Conservation (phyloP, 2,888 invertebrate genomes). For the Orthosia cruda region DNA sequence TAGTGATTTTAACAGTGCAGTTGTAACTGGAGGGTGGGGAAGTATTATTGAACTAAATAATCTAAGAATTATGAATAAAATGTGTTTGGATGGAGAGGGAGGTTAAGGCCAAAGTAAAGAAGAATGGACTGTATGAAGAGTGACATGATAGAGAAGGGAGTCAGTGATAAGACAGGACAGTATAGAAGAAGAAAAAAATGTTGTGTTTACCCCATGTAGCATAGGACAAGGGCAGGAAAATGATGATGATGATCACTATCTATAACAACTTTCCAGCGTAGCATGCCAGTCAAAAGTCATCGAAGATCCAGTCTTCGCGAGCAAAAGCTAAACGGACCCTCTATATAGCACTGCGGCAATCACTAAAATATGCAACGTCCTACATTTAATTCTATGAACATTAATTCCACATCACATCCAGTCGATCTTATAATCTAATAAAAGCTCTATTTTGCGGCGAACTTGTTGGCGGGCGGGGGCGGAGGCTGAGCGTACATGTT, state of each 20-base stretch:
- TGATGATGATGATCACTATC: background rate
- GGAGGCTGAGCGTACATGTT: slow-evolving; percentile 89
- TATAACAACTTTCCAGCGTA: background rate
- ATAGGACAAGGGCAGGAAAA: too few species aligned
- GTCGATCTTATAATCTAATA: slow-evolving; percentile 52
- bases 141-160: too few species aligned
- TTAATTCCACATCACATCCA: slow-evolving; percentile 64
- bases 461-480: slow-evolving; percentile 78
- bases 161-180: too few species aligned
- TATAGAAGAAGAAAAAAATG: too few species aligned
- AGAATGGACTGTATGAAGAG: too few species aligned
- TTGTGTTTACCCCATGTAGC: too few species aligned
- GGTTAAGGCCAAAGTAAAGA: too few species aligned
- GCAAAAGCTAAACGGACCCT: background rate
- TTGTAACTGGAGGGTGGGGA: background rate
- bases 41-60: background rate
- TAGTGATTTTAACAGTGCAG: background rate
- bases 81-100: too few species aligned
- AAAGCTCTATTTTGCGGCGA: slow-evolving; percentile 70
- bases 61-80: background rate
- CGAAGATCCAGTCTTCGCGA: background rate
- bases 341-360: slow-evolving; percentile 1
- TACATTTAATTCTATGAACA: slow-evolving; percentile 51
- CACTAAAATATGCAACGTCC: slow-evolving; percentile 20
- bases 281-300: background rate